Base-by-base conservation (phyloP, 2,888 invertebrate species). In the Frankliniella fusca region DNA sequence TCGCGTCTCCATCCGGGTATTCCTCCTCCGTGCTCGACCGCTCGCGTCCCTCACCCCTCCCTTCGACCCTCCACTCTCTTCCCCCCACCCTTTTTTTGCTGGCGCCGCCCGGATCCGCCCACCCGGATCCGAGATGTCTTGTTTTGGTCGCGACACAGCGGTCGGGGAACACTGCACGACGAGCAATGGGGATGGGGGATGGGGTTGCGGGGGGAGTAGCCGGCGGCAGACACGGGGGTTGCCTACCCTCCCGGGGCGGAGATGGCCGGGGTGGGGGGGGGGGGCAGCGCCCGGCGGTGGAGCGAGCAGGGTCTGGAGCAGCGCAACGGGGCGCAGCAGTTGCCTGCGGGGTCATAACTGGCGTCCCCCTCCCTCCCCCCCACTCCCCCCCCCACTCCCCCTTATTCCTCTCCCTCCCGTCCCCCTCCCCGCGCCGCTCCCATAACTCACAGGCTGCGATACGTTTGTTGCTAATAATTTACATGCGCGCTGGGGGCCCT, bases 381-480 rank as follows among this genome's bases (percentile, higher is more conserved):
- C 54, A 7, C 12, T 5, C 20, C 54, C 54, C 12, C 54, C 54
- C 18, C 11, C 15, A 2, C 54, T 10, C 23, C 70, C 23, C 70
- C 8, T 10, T 18, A 54, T 11, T 15, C 11, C 23, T 5, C 18
- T 15, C 5, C 15, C 18, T 15, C 12, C 20, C 54, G 5, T 0
- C 18, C 20, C 54, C 54, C 12, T 8, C 54, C 18, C 11, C 15
- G 1, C 54, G 10, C 50, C 50, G 50, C 54, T 18, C 12, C 70
- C 12, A 76, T 76, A 76, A 76, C 70, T 76, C 70, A 76, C 70
- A 76, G 70, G 70, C 70, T 10, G 70, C 70, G 70, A 76, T 76
- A 76, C 70, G 70, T 76, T 76, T 76, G 70, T 76, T 76, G 70
- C 70, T 76, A 76, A 76, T 76, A 76, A 76, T 76, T 76, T 76